Evolutionary conservation across 92 coral and sea anemone species (phyloP).

Genomic region (Palythoa caribaeorum): DNA sequence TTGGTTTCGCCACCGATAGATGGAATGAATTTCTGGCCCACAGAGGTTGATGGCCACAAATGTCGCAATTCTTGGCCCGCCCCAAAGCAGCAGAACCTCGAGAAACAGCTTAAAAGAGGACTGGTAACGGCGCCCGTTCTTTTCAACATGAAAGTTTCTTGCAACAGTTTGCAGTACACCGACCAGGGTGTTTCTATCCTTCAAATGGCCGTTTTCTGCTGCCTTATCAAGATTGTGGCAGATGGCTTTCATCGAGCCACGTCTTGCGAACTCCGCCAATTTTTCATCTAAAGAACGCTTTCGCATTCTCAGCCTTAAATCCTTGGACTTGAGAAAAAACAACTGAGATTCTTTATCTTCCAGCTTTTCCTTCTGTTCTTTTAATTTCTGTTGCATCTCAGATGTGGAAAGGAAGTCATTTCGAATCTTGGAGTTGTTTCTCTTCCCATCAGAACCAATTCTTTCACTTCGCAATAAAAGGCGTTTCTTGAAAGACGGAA

Average conservation of each 20-base stretch:
- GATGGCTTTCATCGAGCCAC: conserved; percentile 62
- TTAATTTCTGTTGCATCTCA: conserved; percentile 41
- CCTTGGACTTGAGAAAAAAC: conserved; percentile 44
- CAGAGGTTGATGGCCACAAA: conserved; percentile 51
- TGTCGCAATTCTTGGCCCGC: conserved; percentile 55
- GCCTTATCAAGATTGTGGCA: conserved; percentile 56
- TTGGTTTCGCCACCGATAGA: conserved; percentile 51
- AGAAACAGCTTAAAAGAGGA: conserved; percentile 45
- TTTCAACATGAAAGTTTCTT: conserved; percentile 56
- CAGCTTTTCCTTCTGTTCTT: conserved; percentile 34
- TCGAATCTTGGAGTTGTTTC: not conserved
- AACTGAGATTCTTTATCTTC: conserved; percentile 39
- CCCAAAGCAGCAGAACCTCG: conserved; percentile 54
- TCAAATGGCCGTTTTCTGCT: conserved; percentile 34
- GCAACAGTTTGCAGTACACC: conserved; percentile 42
- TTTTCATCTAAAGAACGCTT: conserved; percentile 45
- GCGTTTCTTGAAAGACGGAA: conserved; percentile 59
- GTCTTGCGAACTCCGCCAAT: conserved; percentile 42
- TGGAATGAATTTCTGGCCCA: conserved; percentile 58
- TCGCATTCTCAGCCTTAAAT: conserved; percentile 18
- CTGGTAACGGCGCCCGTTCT: conserved; percentile 51
- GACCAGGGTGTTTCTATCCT: conserved; percentile 39
- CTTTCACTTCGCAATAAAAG: conserved; percentile 35
- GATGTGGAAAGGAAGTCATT: conserved; percentile 46
- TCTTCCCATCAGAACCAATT: not conserved